Conservation (phyloP, 2,113 vertebrate species). For the Nothocercus julius region DNA sequence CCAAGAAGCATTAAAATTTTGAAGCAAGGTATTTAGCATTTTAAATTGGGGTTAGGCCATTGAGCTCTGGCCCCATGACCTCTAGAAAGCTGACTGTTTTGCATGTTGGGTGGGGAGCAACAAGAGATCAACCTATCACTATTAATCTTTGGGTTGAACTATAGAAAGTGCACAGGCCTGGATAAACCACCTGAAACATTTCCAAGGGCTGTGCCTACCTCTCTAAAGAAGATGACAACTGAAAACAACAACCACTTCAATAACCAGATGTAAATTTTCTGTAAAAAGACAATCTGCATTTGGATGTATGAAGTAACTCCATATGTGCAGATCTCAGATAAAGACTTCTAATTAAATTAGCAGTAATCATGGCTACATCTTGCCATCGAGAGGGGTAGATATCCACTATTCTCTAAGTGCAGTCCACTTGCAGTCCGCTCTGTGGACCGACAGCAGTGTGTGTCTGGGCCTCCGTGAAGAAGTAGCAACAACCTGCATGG, state of each 20-base stretch:
- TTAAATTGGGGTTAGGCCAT: neutral
- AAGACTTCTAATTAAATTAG: neutral
- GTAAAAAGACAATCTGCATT: neutral
- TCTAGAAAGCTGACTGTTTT: neutral
- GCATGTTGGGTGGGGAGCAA: neutral
- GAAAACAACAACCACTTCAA: neutral
- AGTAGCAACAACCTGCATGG: neutral
- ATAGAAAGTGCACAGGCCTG: neutral
- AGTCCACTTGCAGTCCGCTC: no score
- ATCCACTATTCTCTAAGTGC: neutral
- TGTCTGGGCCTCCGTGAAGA: neutral
- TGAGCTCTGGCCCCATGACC: neutral
- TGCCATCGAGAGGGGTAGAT: neutral
- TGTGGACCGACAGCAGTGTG: accelerated
- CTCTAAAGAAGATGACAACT: neutral
- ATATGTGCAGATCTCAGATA: neutral
- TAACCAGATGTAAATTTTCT: neutral
- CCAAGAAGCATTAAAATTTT: neutral
- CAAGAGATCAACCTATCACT: neutral
- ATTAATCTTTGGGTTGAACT: neutral
- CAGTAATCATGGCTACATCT: neutral
- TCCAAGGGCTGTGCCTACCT: neutral
- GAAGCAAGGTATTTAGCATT: neutral
- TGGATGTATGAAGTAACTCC: accelerated
- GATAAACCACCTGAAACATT: neutral